phyloP scores from a whole-genome alignment of 2,888 invertebrate genomes.

The Silvanus unidentatus region DNA sequence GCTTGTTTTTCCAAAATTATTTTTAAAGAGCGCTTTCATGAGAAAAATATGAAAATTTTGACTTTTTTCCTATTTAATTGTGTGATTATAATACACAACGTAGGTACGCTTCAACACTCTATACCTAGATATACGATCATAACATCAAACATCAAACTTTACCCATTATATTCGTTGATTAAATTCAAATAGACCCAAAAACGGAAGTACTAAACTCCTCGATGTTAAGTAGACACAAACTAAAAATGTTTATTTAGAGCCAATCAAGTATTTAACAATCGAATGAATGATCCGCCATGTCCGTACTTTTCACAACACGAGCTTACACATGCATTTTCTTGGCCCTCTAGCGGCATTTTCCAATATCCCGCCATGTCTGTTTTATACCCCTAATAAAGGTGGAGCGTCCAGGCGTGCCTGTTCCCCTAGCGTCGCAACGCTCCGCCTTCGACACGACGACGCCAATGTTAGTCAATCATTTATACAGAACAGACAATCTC shows the following conservation, averaged over 20 bases:
- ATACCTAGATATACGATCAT: no score
- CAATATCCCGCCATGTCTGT: constrained; percentile 31
- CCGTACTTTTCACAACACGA: constrained; percentile 28
- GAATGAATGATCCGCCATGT: constrained; percentile 33
- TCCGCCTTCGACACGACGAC: constrained; percentile 17
- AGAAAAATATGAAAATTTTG: no score
- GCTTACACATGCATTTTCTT: constrained; percentile 32
- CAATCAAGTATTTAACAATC: constrained; percentile 30
- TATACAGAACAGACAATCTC: neutral
- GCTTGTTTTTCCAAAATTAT: constrained; percentile 17
- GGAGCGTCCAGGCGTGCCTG: constrained; percentile 13
- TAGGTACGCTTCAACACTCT: no score
- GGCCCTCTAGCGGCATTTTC: constrained; percentile 38
- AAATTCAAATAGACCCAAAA: constrained; percentile 8
- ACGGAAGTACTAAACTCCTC: no score
- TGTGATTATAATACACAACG: no score
- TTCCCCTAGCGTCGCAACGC: constrained; percentile 22
- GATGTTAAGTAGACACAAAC: constrained; percentile 17
- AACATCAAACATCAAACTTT: constrained; percentile 24
- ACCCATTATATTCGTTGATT: constrained; percentile 20
- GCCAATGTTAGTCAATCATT: constrained; percentile 19
- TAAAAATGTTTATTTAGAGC: constrained; percentile 26
- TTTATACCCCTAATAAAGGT: constrained; percentile 22
- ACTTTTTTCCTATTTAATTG: no score
- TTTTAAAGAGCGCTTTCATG: no score